A percentile compares a stretch with the other conserved stretches of the same genome.
Evolutionary conservation across 2,888 invertebrate genomes (phyloP).

Genomic region (Coleophora flavipennella): DNA sequence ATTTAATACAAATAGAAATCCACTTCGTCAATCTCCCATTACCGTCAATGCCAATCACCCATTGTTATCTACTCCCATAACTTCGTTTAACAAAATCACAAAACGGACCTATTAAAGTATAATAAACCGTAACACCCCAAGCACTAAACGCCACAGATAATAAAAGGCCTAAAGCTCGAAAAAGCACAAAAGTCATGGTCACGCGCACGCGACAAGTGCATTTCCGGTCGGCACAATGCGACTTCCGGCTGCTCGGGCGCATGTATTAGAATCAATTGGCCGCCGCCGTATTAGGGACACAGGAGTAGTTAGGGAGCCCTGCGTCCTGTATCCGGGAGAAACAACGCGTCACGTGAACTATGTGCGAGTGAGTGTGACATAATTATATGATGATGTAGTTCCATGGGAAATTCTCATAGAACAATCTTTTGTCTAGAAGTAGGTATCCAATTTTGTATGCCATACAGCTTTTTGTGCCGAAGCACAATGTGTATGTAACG

Average conservation of each 20-base stretch:
- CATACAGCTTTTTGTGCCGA: too few relatives aligned
- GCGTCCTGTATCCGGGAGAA: conserved; percentile 36
- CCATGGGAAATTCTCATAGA: too few relatives aligned
- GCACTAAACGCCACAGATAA: not conserved
- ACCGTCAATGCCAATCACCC: not conserved
- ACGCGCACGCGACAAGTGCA: conserved; percentile 36
- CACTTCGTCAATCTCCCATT: not conserved
- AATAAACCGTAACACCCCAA: conserved; percentile 4
- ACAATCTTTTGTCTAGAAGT: too few relatives aligned
- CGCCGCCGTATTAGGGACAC: conserved; percentile 21
- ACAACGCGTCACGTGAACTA: too few relatives aligned
- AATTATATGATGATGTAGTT: too few relatives aligned
- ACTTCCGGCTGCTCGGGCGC: conserved; percentile 36
- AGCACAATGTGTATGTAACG: too few relatives aligned
- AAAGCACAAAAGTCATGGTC: conserved; percentile 23
- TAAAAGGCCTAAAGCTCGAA: conserved; percentile 6
- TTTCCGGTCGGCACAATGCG: conserved; percentile 47
- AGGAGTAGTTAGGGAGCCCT: conserved; percentile 40
- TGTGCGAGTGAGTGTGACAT: too few relatives aligned
- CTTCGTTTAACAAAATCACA: not conserved
- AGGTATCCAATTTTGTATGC: too few relatives aligned
- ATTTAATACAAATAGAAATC: not conserved
- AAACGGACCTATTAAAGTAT: conserved; percentile 17
- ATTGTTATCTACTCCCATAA: not conserved
- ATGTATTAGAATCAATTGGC: conserved; percentile 45